Evolutionary conservation across 37 sponge, comb jelly and placozoan genomes (phyloP), one percentile per base, ranked within the genome.

Genomic region (Spongilla lacustris): DNA sequence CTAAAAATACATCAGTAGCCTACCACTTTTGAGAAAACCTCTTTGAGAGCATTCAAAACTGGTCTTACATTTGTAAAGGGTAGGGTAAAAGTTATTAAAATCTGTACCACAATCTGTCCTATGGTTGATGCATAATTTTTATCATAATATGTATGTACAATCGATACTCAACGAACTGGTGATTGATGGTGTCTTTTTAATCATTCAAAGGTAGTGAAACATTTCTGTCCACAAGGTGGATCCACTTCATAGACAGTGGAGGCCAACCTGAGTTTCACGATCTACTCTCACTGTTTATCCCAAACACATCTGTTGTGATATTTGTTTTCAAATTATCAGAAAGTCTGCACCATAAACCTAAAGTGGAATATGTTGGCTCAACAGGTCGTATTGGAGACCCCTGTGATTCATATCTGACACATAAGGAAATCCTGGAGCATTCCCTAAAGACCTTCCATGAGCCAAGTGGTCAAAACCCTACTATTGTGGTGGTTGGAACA

Each of bases 221-320:
- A 1, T 17, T 58, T 58, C 58, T 58, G 58, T 19, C 58, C 21
- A 14, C 19, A 13, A 58, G 11, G 11, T 58, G 58, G 58, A 58
- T 58, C 19, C 58, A 58, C 11, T 76, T 77, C 28, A 77, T 77
- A 77, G 78, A 77, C 78, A 77, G 78, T 77, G 78, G 78, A 0
- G 78, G 78, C 9, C 78, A 77, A 25, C 78, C 78, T 77, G 46
- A 77, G 12, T 77, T 77, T 37, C 78, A 77, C 49, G 78, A 77
- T 41, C 28, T 77, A 0, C 48, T 77, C 26, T 58, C 78, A 37
- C 25, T 37, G 2, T 77, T 77, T 24, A 48, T 77, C 23, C 27
- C 28, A 48, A 77, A 77, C 50, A 77, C 78, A 19, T 29, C 78
- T 25, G 26, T 37, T 38, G 38, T 28, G 4, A 0, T 77, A 19